phyloP scores from a whole-genome alignment of 2,797 vertebrate genomes.

The Pelodytes ibericus region DNA sequence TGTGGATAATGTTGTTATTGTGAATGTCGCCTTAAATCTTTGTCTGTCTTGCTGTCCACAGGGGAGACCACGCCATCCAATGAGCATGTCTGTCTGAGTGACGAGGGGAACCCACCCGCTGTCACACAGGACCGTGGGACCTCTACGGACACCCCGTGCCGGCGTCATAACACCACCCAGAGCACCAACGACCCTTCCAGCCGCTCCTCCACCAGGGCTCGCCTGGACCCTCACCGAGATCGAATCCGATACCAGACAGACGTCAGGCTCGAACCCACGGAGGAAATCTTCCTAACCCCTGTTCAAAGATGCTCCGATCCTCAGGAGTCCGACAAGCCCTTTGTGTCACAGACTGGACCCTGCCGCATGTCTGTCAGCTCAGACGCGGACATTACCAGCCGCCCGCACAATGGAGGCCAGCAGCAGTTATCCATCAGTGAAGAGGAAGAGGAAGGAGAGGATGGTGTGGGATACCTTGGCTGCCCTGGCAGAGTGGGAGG shows the following conservation, averaged over 20 bases:
- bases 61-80: constrained; percentile 88
- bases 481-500: constrained; percentile 69
- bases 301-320: constrained; percentile 84
- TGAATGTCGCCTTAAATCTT: not conserved
- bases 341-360: constrained; percentile 82
- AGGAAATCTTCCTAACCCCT: constrained; percentile 94
- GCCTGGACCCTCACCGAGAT: constrained; percentile 79
- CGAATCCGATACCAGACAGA: constrained; percentile 89
- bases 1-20: not conserved
- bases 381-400: constrained; percentile 86
- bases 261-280: constrained; percentile 87
- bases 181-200: constrained; percentile 60
- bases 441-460: constrained; percentile 82
- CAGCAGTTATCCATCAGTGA: constrained; percentile 89
- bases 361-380: constrained; percentile 94
- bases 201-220: constrained; percentile 59
- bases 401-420: constrained; percentile 79
- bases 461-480: constrained; percentile 76
- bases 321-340: constrained; percentile 71
- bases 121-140: constrained; percentile 95
- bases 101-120: constrained; percentile 87
- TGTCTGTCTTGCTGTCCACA: constrained; percentile 56
- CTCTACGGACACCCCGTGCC: constrained; percentile 88
- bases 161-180: constrained; percentile 79
- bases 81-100: constrained; percentile 93